Evolutionary conservation across 2,888 invertebrate species (phyloP).

Genomic region (Noctua pronuba): DNA sequence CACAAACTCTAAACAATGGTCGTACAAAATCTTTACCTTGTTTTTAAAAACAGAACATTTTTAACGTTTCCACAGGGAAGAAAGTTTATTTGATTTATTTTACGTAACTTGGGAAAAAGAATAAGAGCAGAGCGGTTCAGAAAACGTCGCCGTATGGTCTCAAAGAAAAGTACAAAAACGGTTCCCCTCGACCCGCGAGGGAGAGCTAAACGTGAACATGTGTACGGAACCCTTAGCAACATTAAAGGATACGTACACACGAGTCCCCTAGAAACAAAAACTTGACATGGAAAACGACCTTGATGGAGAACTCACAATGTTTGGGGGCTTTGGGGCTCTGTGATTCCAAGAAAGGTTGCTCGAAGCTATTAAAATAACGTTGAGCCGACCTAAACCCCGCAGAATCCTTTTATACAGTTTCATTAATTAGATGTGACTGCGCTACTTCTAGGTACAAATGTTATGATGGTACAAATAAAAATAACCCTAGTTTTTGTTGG

Average conservation of each 20-base stretch:
- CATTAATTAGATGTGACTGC: slow-evolving; percentile 1
- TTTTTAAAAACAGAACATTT: neutral
- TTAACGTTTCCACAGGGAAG: neutral
- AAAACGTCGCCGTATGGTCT: neutral
- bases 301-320: slow-evolving; percentile 8
- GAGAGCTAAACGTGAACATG: neutral
- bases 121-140: neutral
- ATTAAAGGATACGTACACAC: neutral
- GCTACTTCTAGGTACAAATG: neutral
- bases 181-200: neutral
- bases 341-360: slow-evolving; percentile 21
- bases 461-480: neutral
- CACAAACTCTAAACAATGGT: neutral
- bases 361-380: slow-evolving; percentile 31
- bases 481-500: neutral
- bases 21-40: too few species aligned
- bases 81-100: neutral
- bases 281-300: slow-evolving; percentile 6
- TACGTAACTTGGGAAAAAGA: neutral
- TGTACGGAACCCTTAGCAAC: neutral
- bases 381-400: neutral
- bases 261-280: neutral
- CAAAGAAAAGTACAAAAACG: neutral
- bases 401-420: neutral
- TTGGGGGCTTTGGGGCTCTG: neutral